Evolutionary conservation across 1,140 invertebrate genomes (phyloP).

Genomic region (Adelges cooleyi): DNA sequence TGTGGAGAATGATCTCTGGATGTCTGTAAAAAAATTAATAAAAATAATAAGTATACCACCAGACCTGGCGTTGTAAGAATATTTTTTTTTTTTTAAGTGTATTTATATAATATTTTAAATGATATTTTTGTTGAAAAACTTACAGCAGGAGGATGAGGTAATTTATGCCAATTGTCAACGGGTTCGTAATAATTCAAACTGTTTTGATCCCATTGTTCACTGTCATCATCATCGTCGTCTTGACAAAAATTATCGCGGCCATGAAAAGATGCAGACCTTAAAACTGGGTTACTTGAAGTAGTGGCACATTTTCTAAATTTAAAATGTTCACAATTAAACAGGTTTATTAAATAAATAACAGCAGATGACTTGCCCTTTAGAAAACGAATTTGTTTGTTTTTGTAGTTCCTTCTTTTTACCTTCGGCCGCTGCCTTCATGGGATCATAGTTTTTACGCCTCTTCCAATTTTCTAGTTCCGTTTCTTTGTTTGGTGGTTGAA

Average conservation of each 20-base stretch:
- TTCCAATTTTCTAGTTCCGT: conserved; percentile 87
- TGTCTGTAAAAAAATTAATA: not conserved
- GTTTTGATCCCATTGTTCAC: conserved; percentile 18
- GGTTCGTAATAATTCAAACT: conserved; percentile 4
- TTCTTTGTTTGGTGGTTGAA: conserved; percentile 42
- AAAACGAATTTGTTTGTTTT: conserved; percentile 29
- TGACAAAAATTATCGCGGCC: conserved; percentile 36
- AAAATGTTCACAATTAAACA: not conserved
- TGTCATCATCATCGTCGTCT: conserved; percentile 32
- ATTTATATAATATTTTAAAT: too few species aligned
- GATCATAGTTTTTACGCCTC: conserved; percentile 78
- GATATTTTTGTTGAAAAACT: not conserved
- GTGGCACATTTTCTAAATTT: not conserved
- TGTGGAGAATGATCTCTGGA: conserved; percentile 19
- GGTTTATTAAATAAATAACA: not conserved
- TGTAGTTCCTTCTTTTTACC: conserved; percentile 41
- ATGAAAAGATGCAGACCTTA: conserved; percentile 46
- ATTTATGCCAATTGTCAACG: conserved; percentile 21
- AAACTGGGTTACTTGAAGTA: conserved; percentile 40
- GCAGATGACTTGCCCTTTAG: not conserved
- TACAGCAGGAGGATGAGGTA: conserved; percentile 17
- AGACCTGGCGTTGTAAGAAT: too few species aligned
- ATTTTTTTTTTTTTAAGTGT: too few species aligned
- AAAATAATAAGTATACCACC: not conserved
- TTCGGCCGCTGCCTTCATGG: conserved; percentile 73